Evolutionary conservation across 2,797 vertebrate species (phyloP).

Genomic region (Monodelphis domestica): DNA sequence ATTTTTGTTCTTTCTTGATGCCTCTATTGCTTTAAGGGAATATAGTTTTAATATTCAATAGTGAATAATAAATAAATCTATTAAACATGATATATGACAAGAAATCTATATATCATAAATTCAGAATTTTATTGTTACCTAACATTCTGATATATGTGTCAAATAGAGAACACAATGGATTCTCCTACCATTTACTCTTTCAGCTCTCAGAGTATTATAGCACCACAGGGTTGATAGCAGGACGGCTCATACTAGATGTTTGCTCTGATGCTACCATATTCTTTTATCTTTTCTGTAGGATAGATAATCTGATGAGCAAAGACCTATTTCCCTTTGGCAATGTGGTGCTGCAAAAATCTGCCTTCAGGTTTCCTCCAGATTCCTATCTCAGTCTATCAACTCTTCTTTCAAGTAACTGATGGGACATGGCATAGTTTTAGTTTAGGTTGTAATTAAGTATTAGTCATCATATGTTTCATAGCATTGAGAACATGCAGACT

Average conservation of each 20-base stretch:
- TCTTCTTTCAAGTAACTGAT: constrained; percentile 2
- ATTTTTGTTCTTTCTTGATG: constrained; percentile 75
- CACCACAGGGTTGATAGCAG: constrained; percentile 36
- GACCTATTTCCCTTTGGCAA: constrained; percentile 49
- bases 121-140: constrained; percentile 68
- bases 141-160: constrained; percentile 72
- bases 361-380: constrained; percentile 25
- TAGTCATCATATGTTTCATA: background rate
- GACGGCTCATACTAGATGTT: constrained; percentile 15
- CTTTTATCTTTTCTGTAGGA: constrained; percentile 36
- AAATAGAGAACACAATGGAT: constrained; percentile 53
- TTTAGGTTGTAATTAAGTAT: background rate
- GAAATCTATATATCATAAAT: constrained; percentile 66
- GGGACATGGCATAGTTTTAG: background rate
- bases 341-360: constrained; percentile 44
- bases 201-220: constrained; percentile 45
- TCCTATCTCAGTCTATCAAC: constrained; percentile 15
- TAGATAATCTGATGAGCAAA: constrained; percentile 53
- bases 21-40: constrained; percentile 73
- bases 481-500: background rate
- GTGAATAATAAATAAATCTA: constrained; percentile 74
- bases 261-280: constrained; percentile 22
- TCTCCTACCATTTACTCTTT: constrained; percentile 64
- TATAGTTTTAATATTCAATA: constrained; percentile 78
- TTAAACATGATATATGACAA: constrained; percentile 78